A percentile compares a stretch with the other conserved stretches of the same genome.
phyloP scores from a whole-genome alignment of 2,113 vertebrate genomes.

The Myrmecobius fasciatus region DNA sequence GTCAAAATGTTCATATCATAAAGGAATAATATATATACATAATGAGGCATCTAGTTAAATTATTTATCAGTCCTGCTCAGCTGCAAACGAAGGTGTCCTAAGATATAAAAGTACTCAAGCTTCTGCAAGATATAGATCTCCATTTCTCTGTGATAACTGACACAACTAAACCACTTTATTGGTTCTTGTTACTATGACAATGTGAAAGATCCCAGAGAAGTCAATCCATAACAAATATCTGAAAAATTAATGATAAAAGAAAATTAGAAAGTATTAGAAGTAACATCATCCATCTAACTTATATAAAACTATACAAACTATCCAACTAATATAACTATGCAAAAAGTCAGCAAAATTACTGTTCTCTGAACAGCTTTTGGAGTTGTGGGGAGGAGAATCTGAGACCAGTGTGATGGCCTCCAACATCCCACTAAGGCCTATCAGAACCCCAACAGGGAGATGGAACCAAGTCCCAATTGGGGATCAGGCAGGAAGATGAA shows the following conservation, averaged over 20 bases:
- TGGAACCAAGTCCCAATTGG: no score
- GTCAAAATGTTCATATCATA: neutral
- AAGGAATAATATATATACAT: neutral
- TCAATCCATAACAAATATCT: no score
- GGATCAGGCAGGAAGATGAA: no score
- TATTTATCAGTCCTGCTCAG: neutral
- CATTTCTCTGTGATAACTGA: neutral
- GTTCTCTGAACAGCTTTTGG: no score
- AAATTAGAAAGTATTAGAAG: neutral
- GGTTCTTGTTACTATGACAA: neutral
- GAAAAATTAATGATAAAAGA: neutral
- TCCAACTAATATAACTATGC: neutral
- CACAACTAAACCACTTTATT: neutral
- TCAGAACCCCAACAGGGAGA: no score
- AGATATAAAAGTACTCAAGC: neutral
- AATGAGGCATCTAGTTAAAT: neutral
- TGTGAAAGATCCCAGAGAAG: neutral
- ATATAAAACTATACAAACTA: neutral
- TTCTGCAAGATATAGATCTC: neutral
- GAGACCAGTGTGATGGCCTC: no score
- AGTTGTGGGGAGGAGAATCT: neutral
- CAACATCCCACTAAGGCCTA: no score
- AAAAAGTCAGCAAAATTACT: neutral
- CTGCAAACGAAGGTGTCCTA: neutral
- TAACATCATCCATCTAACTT: neutral